These are phyloP conservation scores for Platysteira castanea DNA, from an alignment of 2,113 vertebrate genomes.

Conservation along the genomic window DNA sequence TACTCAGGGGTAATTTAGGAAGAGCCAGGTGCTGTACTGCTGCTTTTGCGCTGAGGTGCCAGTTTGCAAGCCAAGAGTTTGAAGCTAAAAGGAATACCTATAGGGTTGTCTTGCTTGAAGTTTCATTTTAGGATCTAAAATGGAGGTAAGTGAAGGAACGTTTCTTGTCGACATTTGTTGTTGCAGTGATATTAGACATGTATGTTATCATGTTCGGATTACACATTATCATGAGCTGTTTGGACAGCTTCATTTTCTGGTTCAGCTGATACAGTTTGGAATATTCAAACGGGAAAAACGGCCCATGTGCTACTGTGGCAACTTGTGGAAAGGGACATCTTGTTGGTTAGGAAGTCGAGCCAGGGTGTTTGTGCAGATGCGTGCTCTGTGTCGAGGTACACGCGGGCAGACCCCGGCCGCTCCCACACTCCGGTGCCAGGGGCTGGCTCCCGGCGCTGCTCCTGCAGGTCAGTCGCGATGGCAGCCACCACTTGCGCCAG, in stretches of 20 bases:
- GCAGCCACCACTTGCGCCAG: neutral
- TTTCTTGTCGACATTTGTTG: neutral
- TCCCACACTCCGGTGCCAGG: neutral
- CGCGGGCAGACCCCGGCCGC: neutral
- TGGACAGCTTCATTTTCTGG: neutral
- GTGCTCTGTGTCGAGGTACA: fast-evolving
- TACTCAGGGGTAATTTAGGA: neutral
- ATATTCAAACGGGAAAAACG: neutral
- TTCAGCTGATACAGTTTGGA: neutral
- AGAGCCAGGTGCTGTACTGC: neutral
- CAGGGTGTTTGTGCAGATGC: fast-evolving
- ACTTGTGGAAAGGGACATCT: neutral
- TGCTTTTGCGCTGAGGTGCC: neutral
- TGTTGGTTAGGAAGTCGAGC: neutral
- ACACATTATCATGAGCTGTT: neutral
- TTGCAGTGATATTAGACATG: neutral
- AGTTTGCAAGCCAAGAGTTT: neutral
- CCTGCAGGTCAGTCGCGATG: neutral
- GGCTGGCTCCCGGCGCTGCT: neutral
- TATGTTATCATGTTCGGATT: fast-evolving
- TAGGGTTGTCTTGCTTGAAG: neutral
- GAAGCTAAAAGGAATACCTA: neutral
- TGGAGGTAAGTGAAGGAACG: neutral
- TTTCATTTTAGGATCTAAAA: slow-evolving; percentile 1
- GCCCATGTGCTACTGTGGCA: neutral